phyloP scores from a whole-genome alignment of 2,113 vertebrate species.

The Pomatostomus ruficeps region DNA sequence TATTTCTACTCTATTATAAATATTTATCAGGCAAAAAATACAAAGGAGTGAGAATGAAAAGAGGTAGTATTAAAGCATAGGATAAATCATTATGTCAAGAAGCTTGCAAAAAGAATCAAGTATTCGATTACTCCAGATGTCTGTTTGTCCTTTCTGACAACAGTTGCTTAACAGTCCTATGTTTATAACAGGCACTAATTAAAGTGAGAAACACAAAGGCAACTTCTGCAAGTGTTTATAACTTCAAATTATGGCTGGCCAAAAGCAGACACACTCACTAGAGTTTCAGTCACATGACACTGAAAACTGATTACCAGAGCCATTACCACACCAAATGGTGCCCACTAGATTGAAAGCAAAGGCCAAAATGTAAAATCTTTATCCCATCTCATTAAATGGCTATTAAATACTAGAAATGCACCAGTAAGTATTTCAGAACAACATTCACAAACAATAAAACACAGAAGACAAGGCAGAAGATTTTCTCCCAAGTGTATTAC shows the following conservation, averaged over 20 bases:
- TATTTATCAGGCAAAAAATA: constrained; percentile 15
- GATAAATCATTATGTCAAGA: constrained; percentile 14
- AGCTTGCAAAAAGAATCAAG: background rate
- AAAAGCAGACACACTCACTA: background rate
- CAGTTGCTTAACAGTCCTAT: background rate
- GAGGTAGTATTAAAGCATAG: background rate
- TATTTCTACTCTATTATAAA: background rate
- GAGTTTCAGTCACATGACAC: background rate
- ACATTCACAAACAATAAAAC: constrained; percentile 8
- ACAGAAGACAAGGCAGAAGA: background rate
- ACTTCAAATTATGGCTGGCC: background rate
- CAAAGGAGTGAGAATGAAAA: background rate
- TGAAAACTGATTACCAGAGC: background rate
- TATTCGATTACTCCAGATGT: background rate
- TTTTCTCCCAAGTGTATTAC: background rate
- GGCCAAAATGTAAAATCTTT: constrained; percentile 25
- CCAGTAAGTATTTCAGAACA: background rate
- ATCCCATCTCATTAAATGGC: constrained; percentile 8
- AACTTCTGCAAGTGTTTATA: background rate
- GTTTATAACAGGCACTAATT: background rate
- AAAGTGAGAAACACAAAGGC: background rate
- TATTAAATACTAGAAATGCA: constrained; percentile 1
- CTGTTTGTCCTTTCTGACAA: background rate
- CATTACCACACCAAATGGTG: background rate
- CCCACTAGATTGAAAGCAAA: background rate